phyloP scores from a whole-genome alignment of 2,113 vertebrate genomes.

The Microtus oregoni region DNA sequence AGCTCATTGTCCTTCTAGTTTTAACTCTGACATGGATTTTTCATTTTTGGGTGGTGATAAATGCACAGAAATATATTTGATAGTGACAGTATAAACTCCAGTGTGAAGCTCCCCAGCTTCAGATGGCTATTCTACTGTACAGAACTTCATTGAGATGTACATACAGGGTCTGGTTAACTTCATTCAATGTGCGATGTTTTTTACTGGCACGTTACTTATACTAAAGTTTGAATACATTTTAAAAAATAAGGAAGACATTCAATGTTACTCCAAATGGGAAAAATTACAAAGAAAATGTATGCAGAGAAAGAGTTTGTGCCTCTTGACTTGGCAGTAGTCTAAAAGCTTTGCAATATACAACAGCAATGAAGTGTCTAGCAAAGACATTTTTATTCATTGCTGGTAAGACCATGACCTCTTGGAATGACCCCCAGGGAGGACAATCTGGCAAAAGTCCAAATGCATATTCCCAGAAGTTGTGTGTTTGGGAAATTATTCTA shows the following conservation, averaged over 20 bases:
- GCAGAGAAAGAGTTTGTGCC: conserved; percentile 10
- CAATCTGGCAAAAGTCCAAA: conserved; percentile 55
- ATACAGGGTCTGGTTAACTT: neutral
- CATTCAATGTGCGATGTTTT: fast-evolving
- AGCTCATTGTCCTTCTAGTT: neutral
- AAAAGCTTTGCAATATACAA: neutral
- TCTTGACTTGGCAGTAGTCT: conserved; percentile 40
- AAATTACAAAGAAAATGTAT: neutral
- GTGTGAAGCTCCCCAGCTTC: neutral
- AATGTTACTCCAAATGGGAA: neutral
- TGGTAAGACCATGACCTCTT: conserved; percentile 36
- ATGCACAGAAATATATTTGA: neutral
- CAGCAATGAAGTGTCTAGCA: neutral
- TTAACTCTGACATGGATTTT: neutral
- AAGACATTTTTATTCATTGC: conserved; percentile 28
- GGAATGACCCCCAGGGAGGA: neutral
- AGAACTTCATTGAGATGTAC: neutral
- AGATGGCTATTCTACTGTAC: neutral
- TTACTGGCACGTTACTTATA: neutral
- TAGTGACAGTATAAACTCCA: neutral
- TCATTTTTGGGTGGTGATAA: neutral
- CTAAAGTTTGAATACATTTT: neutral
- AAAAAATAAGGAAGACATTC: neutral
- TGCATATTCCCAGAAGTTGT: conserved; percentile 40
- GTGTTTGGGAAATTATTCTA: conserved; percentile 58